Evolutionary conservation across 2,113 vertebrate species (phyloP), one percentile per base, ranked within the genome.

Genomic region (Oenanthe oenanthe): DNA sequence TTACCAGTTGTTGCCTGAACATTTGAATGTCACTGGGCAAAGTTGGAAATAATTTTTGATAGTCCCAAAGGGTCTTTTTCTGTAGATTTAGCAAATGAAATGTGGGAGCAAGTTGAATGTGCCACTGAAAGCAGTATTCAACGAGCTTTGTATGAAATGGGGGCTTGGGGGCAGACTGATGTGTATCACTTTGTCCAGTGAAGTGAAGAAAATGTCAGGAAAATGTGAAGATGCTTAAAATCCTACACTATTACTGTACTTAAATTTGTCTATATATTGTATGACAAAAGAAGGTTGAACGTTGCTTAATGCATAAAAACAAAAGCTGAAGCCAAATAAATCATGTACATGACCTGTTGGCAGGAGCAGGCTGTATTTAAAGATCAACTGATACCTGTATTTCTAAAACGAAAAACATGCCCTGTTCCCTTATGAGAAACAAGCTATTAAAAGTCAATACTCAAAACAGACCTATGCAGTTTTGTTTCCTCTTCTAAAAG

Each of bases 401-500:
- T 95, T 93, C 92, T 92, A 88, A 96, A 96, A 48, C 48, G 67
- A 78, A 95, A 94, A 92, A 75, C 78, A 45, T 92, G 79, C 90
- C 92, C 75, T 96, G 92, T 97, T 96, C 95, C 94, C 72, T 88
- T 90, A 88, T 25, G 53, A 96, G 85, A 96, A 96, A 95, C 93
- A 94, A 97, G 95, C 88, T 96, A 97, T 97, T 97, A 97, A 97
- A 97, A 96, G 61, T 96, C 92, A 86, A 94, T 97, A 93, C 83
- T 94, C 29, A 90, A 97, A 95, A 85, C 88, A 92, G 72, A 84
- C 76, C 82, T 74, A 94, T 51, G 96, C 76, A 95, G 91, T 96
- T 94, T 95, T 96, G 92, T 97, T 96, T 96, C 90, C 88, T 97
- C 73, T 92, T 89, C 65, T 61, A 56, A 78, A 92, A 73, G 24